phyloP scores from a whole-genome alignment of 1,140 invertebrate species.

The Neelides sp. region DNA sequence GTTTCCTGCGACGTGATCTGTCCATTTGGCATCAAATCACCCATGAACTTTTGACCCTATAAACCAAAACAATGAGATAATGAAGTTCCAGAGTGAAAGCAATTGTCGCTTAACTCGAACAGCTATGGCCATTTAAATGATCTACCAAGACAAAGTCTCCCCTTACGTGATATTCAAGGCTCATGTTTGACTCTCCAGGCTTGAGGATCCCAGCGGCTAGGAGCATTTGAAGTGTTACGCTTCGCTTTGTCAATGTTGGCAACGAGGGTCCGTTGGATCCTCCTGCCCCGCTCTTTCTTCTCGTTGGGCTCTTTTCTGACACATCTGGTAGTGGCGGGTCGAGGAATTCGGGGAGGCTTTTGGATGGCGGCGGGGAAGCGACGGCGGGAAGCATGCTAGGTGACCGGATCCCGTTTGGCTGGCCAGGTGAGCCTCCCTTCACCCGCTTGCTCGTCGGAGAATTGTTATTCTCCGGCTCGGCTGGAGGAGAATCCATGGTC shows the following conservation, averaged over 20 bases:
- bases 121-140: background rate
- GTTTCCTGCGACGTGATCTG: slow-evolving; percentile 80
- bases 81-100: background rate
- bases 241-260: slow-evolving; percentile 45
- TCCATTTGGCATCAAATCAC: slow-evolving; percentile 68
- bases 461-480: too few relatives aligned
- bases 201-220: slow-evolving; percentile 65
- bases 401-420: too few relatives aligned
- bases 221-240: slow-evolving; percentile 70
- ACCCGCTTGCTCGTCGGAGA: too few relatives aligned
- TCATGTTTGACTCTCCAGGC: slow-evolving; percentile 64
- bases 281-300: slow-evolving; percentile 8
- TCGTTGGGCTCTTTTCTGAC: slow-evolving; percentile 16
- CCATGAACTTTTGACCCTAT: slow-evolving; percentile 75
- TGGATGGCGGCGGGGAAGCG: too few relatives aligned
- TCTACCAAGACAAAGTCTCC: background rate
- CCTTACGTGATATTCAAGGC: slow-evolving; percentile 72
- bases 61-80: slow-evolving; percentile 31
- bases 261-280: slow-evolving; percentile 16
- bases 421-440: too few relatives aligned
- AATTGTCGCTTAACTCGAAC: slow-evolving; percentile 2
- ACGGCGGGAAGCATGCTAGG: too few relatives aligned
- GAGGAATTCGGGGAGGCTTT: too few relatives aligned
- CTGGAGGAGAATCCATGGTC: too few relatives aligned
- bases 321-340: too few relatives aligned